Evolutionary conservation across 2,888 invertebrate species (phyloP), one percentile per base, ranked within the genome.

Genomic region (Cryptus armator): DNA sequence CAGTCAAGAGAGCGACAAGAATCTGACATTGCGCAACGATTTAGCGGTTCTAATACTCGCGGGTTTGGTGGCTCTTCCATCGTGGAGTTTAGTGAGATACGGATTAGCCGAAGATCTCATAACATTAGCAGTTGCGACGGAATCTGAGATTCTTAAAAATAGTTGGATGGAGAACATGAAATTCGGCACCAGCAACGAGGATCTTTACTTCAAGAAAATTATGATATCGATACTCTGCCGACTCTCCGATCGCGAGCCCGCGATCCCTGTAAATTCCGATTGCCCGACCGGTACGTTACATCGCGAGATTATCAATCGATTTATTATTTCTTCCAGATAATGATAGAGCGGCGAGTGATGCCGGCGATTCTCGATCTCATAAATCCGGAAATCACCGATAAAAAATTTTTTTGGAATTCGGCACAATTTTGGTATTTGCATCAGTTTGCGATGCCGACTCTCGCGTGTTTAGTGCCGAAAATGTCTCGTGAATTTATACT

Each of bases 171-270:
- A 90, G 19, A 32, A 78, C 14, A 82, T 91, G 1, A 81, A 74
- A 29, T 90, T 93, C 71, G 87, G 87, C 6, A 71, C 87, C 2
- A 90, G 84, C 6, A 88, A 87, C 12, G 87, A 90, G 14, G 92
- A 93, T 83, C 85, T 93, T 16, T 81, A 87, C n/a, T 94, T 94
- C 64, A 92, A 92, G 81, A 93, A 92, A 83, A 90, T 88, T 32
- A 72, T 94, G 7, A 83, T 94, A 4, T 72, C 92, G 10, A 90
- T 89, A 71, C 53, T 93, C 1, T 90, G 87, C 12, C 88, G 89
- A 70, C 85, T 92, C 14, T 81, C 88, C 5, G 85, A 91, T 64
- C 81, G 76, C 12, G 85, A 87, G 14, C 82, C 89, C n/a, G 88
- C 87, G 7, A 86, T 90, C 24, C 78, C 79, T 64, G 92, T 92